These are phyloP conservation scores for Phalloptychus januarius DNA, from an alignment of 2,797 vertebrate genomes.

Conservation along the genomic window DNA sequence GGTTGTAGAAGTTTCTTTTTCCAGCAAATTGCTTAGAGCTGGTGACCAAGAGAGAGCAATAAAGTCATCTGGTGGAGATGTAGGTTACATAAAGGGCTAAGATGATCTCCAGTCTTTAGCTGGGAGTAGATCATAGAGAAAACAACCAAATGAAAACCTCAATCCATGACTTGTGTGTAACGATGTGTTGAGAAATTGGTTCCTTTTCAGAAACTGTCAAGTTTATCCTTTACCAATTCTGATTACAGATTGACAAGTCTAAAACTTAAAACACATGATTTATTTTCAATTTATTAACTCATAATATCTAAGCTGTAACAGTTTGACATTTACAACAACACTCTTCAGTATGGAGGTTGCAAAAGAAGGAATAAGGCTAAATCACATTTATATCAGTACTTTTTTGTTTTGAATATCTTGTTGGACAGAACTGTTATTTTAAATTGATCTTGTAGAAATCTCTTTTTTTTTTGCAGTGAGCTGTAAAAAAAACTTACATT, in stretches of 20 bases:
- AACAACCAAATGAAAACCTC: background rate
- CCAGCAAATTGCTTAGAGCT: background rate
- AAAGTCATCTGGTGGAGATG: background rate
- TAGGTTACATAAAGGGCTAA: no score
- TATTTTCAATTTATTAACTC: background rate
- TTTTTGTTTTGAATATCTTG: background rate
- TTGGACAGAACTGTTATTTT: background rate
- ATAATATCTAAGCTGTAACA: background rate
- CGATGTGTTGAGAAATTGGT: background rate
- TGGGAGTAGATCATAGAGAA: background rate
- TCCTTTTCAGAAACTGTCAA: background rate
- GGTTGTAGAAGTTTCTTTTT: background rate
- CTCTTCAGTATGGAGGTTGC: background rate
- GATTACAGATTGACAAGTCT: background rate
- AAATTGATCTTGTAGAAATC: background rate
- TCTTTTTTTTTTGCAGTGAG: no score
- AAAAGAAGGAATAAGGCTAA: background rate
- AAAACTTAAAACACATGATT: background rate
- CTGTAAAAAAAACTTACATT: no score
- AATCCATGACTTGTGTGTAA: background rate
- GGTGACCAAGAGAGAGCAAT: background rate
- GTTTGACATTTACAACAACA: background rate
- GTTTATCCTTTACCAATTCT: background rate
- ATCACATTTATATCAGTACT: background rate
- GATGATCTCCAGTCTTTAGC: background rate